Evolutionary conservation across 2,888 invertebrate genomes (phyloP), one percentile per base, ranked within the genome.

Genomic region (Lypha dubia): DNA sequence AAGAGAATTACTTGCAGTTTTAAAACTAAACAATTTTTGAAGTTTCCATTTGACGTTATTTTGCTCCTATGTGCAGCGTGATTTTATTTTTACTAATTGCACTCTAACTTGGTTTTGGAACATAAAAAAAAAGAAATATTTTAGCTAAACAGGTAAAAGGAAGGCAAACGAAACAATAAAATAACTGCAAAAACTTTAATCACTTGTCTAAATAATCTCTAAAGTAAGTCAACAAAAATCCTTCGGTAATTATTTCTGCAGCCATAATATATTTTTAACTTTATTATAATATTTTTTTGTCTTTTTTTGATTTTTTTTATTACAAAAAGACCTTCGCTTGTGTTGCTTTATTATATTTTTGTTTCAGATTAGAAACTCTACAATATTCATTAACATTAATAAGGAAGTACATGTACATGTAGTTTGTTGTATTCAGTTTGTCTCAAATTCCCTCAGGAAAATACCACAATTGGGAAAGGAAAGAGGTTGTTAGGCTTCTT

Each of bases 201-300:
- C 71, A 71, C 62, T 76, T 84, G 44, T 67, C 60, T 49, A 71
- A 84, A 73, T 75, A 84, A 80, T 84, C 76, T 73, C 76, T 76
- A 46, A 58, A 76, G 84, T 68, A 67, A 84, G 84, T 80, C 76
- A 84, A 79, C 83, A 74, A 41, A 83, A 83, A 83, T 79, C 79
- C 83, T 84, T 80, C 60, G 71, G 67, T 80, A 84, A 80, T 84
- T 84, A 79, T 84, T 84, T 83, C 63, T 71, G 38, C 63, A 75
- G 75, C 75, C 65, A 75, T 83, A 38, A 53, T n/a, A n/a, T n/a
- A n/a, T 56, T 56, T 60, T 51, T 11, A 44, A n/a, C 63, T 46
- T 35, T 28, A 24, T 56, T 79, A 7, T 65, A 5, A 9, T 49
- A 44, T 46, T 49, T 49, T 41, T 70, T 15, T 46, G 1, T 49